Evolutionary conservation across 2,113 vertebrate species (phyloP), one percentile per base, ranked within the genome.

Genomic region (Tamias sibiricus): DNA sequence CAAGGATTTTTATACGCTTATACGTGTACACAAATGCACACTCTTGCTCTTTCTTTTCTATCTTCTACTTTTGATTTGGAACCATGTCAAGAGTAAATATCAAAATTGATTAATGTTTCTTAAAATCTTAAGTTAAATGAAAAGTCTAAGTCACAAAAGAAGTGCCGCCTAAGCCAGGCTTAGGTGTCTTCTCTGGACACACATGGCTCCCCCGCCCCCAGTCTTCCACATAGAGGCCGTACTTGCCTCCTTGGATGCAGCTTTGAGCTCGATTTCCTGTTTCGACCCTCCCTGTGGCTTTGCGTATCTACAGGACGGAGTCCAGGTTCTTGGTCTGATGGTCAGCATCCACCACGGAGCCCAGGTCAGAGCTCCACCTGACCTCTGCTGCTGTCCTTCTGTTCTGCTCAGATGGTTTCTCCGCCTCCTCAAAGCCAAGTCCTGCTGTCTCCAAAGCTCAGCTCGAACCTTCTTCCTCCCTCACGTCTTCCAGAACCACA

Each of bases 11-110:
- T 68, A 76, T 42, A 90, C 0, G 32, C 8, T 69, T 12, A 19
- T 8, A 71, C 4, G n/a, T 1, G 71, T 8, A 71, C 4, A 40
- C 3, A 82, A 0, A 92, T 5, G 35, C 4, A 40, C 4, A 69
- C 3, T 59, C 14, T 52, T 1, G 47, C 35, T 49, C 35, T 7
- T 7, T 30, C 20, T 19, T 52, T 87, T 40, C 40, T 37, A 19
- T 42, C 9, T 20, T 80, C 82, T 68, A 42, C 40, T 66, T 95
- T 87, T 69, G 77, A 86, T 77, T 94, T 87, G 69, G 52, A 87
- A 54, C n/a, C 49, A 59, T 0, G 28, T 90, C 19, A 9, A 91
- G 76, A 81, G 59, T 59, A 6, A 92, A 95, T 32, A 54, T 42
- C 47, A 49, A 12, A 49, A 49, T 95, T 68, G 40, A 54, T 42